A percentile compares a stretch with the other conserved stretches of the same genome.
These are phyloP conservation scores for Pocillopora damicornis DNA, from an alignment of 64 coral and sea anemone species.

Conservation along the genomic window DNA sequence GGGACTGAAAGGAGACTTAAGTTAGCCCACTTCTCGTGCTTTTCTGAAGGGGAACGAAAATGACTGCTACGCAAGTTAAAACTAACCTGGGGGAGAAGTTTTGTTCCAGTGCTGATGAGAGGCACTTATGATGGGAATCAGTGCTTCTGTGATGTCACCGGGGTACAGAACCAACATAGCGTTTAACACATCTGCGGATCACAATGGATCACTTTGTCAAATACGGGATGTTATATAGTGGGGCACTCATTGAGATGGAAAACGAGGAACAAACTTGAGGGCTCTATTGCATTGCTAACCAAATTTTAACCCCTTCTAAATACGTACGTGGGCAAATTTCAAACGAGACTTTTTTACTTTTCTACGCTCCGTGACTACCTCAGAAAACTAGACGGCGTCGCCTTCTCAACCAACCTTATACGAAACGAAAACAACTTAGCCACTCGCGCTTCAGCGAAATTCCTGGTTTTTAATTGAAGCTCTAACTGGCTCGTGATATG, in stretches of 20 bases:
- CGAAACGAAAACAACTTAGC: neutral
- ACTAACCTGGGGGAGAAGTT: conserved; percentile 72
- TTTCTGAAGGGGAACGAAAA: neutral
- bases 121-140: conserved; percentile 84
- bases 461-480: too few species aligned
- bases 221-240: neutral
- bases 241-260: neutral
- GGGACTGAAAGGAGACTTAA: neutral
- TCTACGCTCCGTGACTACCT: too few species aligned
- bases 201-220: neutral
- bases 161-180: conserved; percentile 83
- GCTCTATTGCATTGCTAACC: too few species aligned
- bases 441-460: too few species aligned
- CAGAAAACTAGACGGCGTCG: too few species aligned
- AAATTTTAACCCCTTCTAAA: too few species aligned
- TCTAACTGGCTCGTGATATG: too few species aligned
- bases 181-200: conserved; percentile 74
- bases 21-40: neutral
- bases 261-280: too few species aligned
- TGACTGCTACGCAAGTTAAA: neutral
- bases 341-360: too few species aligned
- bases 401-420: neutral
- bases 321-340: too few species aligned
- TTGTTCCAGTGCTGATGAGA: conserved; percentile 83
- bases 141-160: conserved; percentile 68